Base-by-base conservation (phyloP, 2,113 vertebrate species). In the Cephalopterus ornatus region DNA sequence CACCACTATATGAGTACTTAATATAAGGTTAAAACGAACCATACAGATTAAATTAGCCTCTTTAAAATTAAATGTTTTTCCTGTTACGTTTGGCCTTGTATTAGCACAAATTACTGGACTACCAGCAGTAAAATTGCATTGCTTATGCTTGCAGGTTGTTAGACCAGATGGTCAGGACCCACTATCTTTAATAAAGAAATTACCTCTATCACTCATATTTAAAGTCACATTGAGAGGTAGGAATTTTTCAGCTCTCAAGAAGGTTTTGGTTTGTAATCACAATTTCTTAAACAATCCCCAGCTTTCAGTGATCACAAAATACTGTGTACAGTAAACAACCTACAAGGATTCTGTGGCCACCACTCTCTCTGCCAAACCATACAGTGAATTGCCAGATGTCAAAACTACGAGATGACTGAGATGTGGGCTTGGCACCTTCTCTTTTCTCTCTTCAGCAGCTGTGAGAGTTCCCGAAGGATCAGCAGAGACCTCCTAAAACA, bases 281-380 rank as follows among this genome's bases (percentile, higher is more conserved):
- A 42, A 50, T 46, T 63, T 89, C n/a, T 77, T 76, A 81, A 90
- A 67, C 22, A 41, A 73, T 42, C 62, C 41, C 72, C 22, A 74
- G 67, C 19, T 89, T 75, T 42, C 72, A 88, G 41, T 37, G 44
- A 67, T 56, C 47, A 71, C 46, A 88, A 92, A 71, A 88, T 1
- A 14, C 8, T 16, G 22, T 35, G 37, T 72, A 88, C 58, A 59
- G n/a, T 85, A 92, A 89, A 96, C 41, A 97, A 98, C 99, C 98
- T 98, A 99, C 99, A 99, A 98, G 83, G 99, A 99, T 97, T 99
- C 99, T 0, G 99, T 99, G 90, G 99, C 99, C 66, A 99, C 99
- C 81, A 99, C 99, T 94, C 99, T 98, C 97, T 99, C 99, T 11
- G 99, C 98, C 86, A 99, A 97, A 13, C 99, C 99, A 13, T 99